Evolutionary conservation across 2,888 invertebrate genomes (phyloP).

Genomic region (Beris chalybata): DNA sequence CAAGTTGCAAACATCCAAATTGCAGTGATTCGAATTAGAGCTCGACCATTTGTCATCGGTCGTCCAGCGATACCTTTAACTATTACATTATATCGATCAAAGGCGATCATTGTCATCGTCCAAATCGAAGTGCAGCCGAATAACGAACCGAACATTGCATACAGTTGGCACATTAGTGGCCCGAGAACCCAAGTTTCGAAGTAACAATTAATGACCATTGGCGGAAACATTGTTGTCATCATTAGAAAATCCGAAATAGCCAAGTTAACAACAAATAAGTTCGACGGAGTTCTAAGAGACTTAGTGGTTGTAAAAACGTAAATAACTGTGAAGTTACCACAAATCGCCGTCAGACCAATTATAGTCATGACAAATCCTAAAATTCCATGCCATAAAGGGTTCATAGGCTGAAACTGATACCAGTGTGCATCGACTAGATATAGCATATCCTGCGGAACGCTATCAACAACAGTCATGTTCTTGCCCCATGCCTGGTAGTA

Average conservation of each 20-base stretch:
- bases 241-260: slow-evolving; percentile 89
- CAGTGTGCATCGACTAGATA: slow-evolving; percentile 73
- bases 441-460: slow-evolving; percentile 65
- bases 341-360: slow-evolving; percentile 62
- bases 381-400: slow-evolving; percentile 83
- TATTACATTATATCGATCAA: slow-evolving; percentile 64
- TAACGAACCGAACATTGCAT: slow-evolving; percentile 77
- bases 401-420: slow-evolving; percentile 89
- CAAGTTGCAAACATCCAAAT: slow-evolving; percentile 59
- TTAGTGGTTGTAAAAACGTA: slow-evolving; percentile 56
- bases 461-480: slow-evolving; percentile 83
- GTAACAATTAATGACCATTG: slow-evolving; percentile 84
- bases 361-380: slow-evolving; percentile 76
- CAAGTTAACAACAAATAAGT: slow-evolving; percentile 86
- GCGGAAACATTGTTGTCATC: slow-evolving; percentile 65
- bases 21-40: slow-evolving; percentile 55
- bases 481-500: slow-evolving; percentile 33
- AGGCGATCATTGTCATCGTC: slow-evolving; percentile 62
- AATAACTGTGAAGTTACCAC: slow-evolving; percentile 55
- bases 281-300: slow-evolving; percentile 81
- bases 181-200: slow-evolving; percentile 62
- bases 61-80: slow-evolving; percentile 60
- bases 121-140: slow-evolving; percentile 65
- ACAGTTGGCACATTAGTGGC: slow-evolving; percentile 82
- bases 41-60: slow-evolving; percentile 58